Evolutionary conservation across 2,888 invertebrate species (phyloP), one percentile per base, ranked within the genome.

Genomic region (Sipunculus nudus): DNA sequence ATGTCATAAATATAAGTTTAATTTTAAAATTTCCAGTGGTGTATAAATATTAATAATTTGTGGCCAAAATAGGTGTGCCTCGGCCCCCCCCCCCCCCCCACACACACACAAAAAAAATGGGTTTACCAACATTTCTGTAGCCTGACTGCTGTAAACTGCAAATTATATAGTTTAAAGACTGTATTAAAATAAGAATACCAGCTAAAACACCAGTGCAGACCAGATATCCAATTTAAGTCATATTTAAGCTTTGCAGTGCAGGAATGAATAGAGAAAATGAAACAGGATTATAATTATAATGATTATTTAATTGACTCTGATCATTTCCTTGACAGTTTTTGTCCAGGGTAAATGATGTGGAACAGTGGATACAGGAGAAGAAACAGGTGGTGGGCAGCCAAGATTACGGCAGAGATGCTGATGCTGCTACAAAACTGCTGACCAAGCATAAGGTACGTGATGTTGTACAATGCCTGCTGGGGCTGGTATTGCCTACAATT

Each of bases 321-420:
- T 48, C 26, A 48, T 21, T 43, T 13, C 46, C 32, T 23, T 48
- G 43, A 19, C 57, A 70, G 71, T 71, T 59, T 38, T 52, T 71
- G 28, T 59, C 94, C 0, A 97, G 97, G 82, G 96, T 96, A 0
- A 96, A 96, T 84, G 97, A 98, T 79, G 92, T 95, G 0, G 96
- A 97, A 75, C 94, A 94, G 0, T 97, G 96, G 96, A 89, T 97
- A 84, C 92, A 93, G 71, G 98, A 99, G 84, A 96, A 96, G 85
- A 91, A 93, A 83, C 91, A 95, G 0, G 87, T 99, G 46, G 92
- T 95, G 16, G 89, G 90, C 10, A 93, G 93, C 0, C 89, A 88
- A 41, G 98, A 99, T 86, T 92, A 91, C 78, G 98, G 98, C 2
- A 89, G 90, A 19, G 96, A 96, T 86, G 96, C 95, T 74, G 92